These are phyloP conservation scores for Chascanopsetta lugubris DNA, from an alignment of 2,113 vertebrate genomes.

Conservation along the genomic window DNA sequence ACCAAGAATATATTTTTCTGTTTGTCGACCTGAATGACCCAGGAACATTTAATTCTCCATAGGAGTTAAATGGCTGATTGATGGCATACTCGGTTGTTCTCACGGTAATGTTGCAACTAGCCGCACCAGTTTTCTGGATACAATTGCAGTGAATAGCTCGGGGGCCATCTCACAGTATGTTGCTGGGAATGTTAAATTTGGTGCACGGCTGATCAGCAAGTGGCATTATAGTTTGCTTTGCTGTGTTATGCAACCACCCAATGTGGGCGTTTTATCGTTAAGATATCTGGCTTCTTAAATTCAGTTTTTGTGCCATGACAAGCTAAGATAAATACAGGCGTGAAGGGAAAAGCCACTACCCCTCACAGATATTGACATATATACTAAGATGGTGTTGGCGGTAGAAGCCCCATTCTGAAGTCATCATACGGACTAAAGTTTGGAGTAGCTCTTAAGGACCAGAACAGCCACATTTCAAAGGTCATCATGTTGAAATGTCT, in stretches of 20 bases:
- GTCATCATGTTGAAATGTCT: neutral
- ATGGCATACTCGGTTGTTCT: slow-evolving; percentile 4
- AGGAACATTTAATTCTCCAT: slow-evolving; percentile 9
- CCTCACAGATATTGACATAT: neutral
- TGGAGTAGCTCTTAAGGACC: neutral
- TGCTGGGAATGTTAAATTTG: neutral
- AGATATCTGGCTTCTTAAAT: neutral
- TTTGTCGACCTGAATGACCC: neutral
- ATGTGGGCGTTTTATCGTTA: neutral
- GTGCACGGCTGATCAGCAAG: neutral
- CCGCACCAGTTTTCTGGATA: too few relatives aligned
- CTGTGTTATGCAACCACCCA: neutral
- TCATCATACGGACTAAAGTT: neutral
- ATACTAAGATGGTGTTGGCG: neutral
- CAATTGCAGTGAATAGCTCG: neutral
- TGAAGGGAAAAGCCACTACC: neutral
- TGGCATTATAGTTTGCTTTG: neutral
- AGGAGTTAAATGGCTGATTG: neutral
- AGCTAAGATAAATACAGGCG: neutral
- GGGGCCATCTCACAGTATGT: neutral
- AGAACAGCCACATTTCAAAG: neutral
- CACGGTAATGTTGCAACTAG: too few relatives aligned
- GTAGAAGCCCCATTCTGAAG: neutral
- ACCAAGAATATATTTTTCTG: neutral
- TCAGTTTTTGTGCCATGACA: neutral